A percentile compares a stretch with the other conserved stretches of the same genome.
Conservation (phyloP, 2,113 vertebrate species). For the Pleuronectes platessa region DNA sequence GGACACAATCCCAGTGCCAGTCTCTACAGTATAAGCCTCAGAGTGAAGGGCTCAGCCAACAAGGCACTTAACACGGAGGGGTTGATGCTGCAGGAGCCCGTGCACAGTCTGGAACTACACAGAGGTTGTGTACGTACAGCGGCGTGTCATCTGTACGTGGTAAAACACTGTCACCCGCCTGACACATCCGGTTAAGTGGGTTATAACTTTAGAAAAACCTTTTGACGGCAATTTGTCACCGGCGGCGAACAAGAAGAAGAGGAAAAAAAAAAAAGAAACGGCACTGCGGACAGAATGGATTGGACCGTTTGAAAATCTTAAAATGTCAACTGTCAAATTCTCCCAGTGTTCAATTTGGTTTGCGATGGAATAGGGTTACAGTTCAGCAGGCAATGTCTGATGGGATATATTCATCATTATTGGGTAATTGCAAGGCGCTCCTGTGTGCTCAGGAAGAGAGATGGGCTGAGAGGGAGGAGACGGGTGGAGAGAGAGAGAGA, state of each 20-base stretch:
- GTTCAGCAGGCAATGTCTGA: conserved; percentile 72
- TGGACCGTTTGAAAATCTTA: conserved; percentile 62
- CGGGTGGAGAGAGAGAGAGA: not conserved
- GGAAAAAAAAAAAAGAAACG: not conserved
- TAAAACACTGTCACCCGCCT: conserved; percentile 17
- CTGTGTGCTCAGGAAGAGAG: conserved; percentile 31
- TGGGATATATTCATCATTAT: conserved; percentile 82
- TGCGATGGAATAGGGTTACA: conserved; percentile 62
- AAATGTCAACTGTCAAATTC: conserved; percentile 82
- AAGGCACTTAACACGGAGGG: not conserved
- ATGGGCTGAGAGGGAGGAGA: not conserved
- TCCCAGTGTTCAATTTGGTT: conserved; percentile 75
- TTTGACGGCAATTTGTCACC: conserved; percentile 45
- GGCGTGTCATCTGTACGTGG: conserved; percentile 33
- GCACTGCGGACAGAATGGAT: conserved; percentile 42
- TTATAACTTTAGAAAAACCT: conserved; percentile 41
- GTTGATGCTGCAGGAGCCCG: conserved; percentile 6
- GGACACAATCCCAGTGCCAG: conserved; percentile 32
- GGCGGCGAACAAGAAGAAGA: not conserved
- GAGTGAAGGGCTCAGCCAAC: conserved; percentile 38
- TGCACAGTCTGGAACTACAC: conserved; percentile 12
- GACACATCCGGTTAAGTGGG: conserved; percentile 24
- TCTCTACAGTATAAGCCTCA: conserved; percentile 38
- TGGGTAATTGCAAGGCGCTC: conserved; percentile 74
- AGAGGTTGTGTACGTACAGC: conserved; percentile 9